These are phyloP conservation scores for Pseudorhombus dupliciocellatus DNA, from an alignment of 2,113 vertebrate genomes.

Conservation along the genomic window DNA sequence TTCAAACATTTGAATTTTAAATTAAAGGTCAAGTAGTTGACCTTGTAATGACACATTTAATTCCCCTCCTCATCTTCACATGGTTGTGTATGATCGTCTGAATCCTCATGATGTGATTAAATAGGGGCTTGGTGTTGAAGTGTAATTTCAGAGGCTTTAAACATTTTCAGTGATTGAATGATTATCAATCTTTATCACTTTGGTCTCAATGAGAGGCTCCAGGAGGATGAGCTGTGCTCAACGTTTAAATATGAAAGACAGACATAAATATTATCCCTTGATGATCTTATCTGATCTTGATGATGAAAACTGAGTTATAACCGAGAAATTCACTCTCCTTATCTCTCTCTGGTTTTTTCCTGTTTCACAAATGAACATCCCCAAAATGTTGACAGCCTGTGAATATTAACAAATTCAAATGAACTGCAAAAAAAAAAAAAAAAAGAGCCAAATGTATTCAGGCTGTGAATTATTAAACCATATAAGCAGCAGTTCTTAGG, in stretches of 20 bases:
- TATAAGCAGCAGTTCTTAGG: slow-evolving; percentile 28
- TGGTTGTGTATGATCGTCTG: background rate
- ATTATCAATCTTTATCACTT: background rate
- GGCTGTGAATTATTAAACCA: slow-evolving; percentile 31
- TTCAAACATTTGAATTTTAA: background rate
- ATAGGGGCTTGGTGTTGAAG: background rate
- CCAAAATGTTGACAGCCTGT: slow-evolving; percentile 5
- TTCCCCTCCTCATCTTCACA: background rate
- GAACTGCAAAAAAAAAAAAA: background rate
- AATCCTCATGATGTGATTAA: background rate
- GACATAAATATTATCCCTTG: background rate
- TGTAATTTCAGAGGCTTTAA: background rate
- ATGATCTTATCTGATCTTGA: slow-evolving; percentile 11
- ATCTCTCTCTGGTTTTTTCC: background rate
- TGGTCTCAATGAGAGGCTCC: background rate
- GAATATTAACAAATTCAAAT: slow-evolving; percentile 32
- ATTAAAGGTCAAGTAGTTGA: background rate
- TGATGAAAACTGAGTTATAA: slow-evolving; percentile 20
- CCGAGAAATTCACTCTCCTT: background rate
- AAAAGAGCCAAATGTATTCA: slow-evolving; percentile 23
- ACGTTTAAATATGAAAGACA: slow-evolving; percentile 1
- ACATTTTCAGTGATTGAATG: slow-evolving; percentile 1
- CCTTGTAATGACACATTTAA: background rate
- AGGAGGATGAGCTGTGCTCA: background rate
- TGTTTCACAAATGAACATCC: slow-evolving; percentile 19